phyloP scores from a whole-genome alignment of 2,113 vertebrate species.

The Agapornis roseicollis region DNA sequence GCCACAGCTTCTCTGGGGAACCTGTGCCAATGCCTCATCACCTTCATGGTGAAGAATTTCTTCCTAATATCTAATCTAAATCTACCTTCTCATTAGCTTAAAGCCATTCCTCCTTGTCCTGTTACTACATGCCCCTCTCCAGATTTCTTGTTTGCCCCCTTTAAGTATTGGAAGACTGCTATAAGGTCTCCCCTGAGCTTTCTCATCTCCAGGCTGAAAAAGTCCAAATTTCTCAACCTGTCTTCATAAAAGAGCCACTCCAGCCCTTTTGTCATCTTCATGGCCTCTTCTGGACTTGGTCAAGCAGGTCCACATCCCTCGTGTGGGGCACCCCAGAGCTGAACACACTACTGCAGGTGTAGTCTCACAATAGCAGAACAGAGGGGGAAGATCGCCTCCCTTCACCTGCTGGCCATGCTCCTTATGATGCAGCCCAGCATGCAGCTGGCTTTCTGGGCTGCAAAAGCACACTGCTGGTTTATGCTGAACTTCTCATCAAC shows the following conservation, averaged over 20 bases:
- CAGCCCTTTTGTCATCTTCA: not conserved
- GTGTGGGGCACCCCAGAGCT: not conserved
- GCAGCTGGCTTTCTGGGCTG: not conserved
- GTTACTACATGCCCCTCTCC: not conserved
- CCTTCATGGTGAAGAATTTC: no score
- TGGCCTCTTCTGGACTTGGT: not conserved
- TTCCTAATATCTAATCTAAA: no score
- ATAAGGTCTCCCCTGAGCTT: not conserved
- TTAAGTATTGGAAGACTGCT: not conserved
- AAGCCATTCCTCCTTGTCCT: no score
- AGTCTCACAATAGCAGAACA: not conserved
- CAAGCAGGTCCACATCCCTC: not conserved
- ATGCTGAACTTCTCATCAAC: not conserved
- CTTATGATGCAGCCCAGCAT: not conserved
- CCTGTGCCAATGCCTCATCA: no score
- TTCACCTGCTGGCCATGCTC: not conserved
- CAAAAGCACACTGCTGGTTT: not conserved
- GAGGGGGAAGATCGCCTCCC: not conserved
- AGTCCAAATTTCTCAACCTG: not conserved
- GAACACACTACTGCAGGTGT: not conserved
- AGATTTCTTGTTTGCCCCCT: not conserved
- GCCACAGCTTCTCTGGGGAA: no score
- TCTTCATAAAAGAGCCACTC: not conserved
- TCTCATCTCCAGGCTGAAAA: not conserved
- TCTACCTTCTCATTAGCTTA: no score